A percentile compares a stretch with the other conserved stretches of the same genome.
Evolutionary conservation across 2,797 vertebrate species (phyloP).

Genomic region (Graptemys geographica): DNA sequence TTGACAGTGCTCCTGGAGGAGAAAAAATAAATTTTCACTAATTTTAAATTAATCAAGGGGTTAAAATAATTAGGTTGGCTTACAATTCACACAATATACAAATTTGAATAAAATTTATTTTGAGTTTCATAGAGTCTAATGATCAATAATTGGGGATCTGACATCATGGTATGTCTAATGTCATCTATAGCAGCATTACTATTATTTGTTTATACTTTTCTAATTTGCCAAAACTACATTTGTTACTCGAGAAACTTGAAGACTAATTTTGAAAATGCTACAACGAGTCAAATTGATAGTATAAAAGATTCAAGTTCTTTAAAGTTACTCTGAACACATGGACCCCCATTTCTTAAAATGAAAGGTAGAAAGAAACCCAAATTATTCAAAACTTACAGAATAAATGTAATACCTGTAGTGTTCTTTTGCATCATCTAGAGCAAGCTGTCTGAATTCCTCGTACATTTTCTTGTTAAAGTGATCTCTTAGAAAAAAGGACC

Average conservation of each 20-base stretch:
- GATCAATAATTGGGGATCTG: not conserved
- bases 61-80: not conserved
- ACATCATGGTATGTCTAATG: rapidly evolving
- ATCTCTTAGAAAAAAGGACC: constrained; percentile 98
- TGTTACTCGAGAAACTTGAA: not conserved
- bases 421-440: constrained; percentile 93
- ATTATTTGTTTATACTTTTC: not conserved
- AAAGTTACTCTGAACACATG: rapidly evolving
- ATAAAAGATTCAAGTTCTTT: not conserved
- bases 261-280: not conserved
- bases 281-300: not conserved
- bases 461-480: constrained; percentile 98
- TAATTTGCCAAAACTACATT: not conserved
- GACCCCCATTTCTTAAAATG: not conserved
- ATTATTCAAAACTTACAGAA: not conserved
- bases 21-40: not conserved
- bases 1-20: not conserved
- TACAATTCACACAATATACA: not conserved
- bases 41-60: not conserved
- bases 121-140: not conserved
- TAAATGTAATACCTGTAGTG: constrained; percentile 89
- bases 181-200: not conserved
- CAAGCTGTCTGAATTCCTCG: constrained; percentile 93
- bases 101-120: not conserved
- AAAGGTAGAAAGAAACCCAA: not conserved